Percentiles rank a stretch among this genome's conserved stretches.
phyloP scores from a whole-genome alignment of 2,888 invertebrate genomes.

The Vannuccia rotundouncinata region DNA sequence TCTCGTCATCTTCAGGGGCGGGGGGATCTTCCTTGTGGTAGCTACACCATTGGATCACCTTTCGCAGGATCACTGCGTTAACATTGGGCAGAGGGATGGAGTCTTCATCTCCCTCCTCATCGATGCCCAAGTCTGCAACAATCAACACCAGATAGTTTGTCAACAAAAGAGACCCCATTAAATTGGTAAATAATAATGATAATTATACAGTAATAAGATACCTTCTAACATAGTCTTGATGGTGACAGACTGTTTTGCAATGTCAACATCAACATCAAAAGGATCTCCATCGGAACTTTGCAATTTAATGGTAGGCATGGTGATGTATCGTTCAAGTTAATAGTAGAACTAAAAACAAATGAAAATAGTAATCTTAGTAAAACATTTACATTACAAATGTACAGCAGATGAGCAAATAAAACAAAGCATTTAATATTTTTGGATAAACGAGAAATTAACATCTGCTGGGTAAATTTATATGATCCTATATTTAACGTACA shows the following conservation, averaged over 20 bases:
- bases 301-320: conserved; percentile 84
- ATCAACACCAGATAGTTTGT: conserved; percentile 7
- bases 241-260: conserved; percentile 92
- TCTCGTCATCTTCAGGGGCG: conserved; percentile 87
- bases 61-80: conserved; percentile 87
- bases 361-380: no score
- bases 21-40: conserved; percentile 68
- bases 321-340: no score
- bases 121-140: conserved; percentile 58
- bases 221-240: conserved; percentile 93
- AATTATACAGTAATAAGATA: conserved; percentile 49
- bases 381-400: no score
- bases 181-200: not conserved
- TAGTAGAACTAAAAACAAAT: no score
- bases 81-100: conserved; percentile 93
- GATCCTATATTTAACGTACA: no score
- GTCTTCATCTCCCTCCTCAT: conserved; percentile 67
- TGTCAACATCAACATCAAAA: conserved; percentile 90
- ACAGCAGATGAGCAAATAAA: no score
- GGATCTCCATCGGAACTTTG: conserved; percentile 90
- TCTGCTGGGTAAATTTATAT: no score
- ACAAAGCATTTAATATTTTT: no score
- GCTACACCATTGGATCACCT: conserved; percentile 62
- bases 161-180: not conserved
- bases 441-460: no score